Conservation (phyloP, 2,888 invertebrate genomes). For the Escarpia spicata region DNA sequence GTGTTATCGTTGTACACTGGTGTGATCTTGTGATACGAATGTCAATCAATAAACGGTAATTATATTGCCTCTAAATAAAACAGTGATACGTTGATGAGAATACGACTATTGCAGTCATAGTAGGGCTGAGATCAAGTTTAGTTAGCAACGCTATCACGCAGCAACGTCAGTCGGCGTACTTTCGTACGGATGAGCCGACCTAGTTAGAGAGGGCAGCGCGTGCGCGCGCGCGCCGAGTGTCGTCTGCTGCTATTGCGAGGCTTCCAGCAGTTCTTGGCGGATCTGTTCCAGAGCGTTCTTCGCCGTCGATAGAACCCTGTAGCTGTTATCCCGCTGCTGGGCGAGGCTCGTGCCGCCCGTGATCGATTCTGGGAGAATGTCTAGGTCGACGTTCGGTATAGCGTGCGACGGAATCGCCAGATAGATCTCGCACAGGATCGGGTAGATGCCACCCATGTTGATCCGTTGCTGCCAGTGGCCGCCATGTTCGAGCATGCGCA, state of each 20-base stretch:
- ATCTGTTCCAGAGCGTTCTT: neutral
- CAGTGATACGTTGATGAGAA: neutral
- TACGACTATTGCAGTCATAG: neutral
- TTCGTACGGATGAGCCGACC: neutral
- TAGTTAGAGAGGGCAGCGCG: neutral
- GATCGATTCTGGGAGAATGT: neutral
- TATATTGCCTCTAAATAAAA: neutral
- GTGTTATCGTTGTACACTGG: neutral
- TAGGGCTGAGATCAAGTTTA: neutral
- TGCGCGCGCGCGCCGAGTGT: neutral
- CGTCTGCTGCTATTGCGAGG: neutral
- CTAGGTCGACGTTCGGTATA: neutral
- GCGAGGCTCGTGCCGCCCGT: conserved; percentile 13
- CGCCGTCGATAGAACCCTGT: neutral
- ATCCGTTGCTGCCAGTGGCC: neutral
- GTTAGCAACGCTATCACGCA: neutral
- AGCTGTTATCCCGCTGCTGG: neutral
- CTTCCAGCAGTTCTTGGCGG: neutral
- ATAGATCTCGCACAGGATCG: conserved; percentile 12
- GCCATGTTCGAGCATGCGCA: conserved; percentile 4
- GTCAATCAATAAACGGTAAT: neutral
- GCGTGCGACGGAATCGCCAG: neutral
- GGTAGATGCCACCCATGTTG: neutral
- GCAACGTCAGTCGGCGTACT: neutral
- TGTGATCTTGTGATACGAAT: neutral